Evolutionary conservation across 1,140 invertebrate species (phyloP), one percentile per base, ranked within the genome.

Genomic region (Ceratoteleas bidentatus): DNA sequence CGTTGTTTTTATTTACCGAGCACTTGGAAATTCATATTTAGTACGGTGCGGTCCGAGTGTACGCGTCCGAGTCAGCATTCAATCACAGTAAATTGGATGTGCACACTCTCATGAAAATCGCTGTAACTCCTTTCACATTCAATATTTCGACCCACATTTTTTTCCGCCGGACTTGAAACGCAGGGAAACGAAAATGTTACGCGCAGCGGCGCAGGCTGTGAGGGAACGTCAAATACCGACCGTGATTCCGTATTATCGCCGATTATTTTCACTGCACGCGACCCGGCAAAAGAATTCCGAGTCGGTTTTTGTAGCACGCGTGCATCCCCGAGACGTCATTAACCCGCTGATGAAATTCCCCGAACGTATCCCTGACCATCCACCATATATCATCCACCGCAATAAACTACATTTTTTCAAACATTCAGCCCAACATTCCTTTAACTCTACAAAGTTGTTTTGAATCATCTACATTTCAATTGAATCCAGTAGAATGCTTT

Each of bases 21-120:
- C 78, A 81, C 78, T 81, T 75, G 70, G 78, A 75, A 75, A 81
- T 81, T 81, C 70, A 81, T 81, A 81, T 81, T 81, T 81, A 81
- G 78, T 74, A 75, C 70, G 70, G 65, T 65, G 74, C 65, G 78
- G 52, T 57, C 43, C 38, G 16, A 81, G 78, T 64, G 57, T 74
- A 74, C 69, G 69, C 66, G n/a, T n/a, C n/a, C n/a, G n/a, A n/a
- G 68, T 72, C 70, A 69, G 69, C 64, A 80, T 80, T 80, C 77
- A 80, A 80, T 80, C 77, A 80, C 69, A 81, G 70, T 74, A 74
- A 81, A 81, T 81, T 81, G 64, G 70, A 81, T 81, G 78, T 70
- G 70, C 70, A 74, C 70, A 75, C 70, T 65, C 70, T 81, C 65
- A 65, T 75, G 70, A 74, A 80, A 80, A 80, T 58, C 69, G 43